Conservation (phyloP, 1,140 invertebrate genomes). For the Bombus soroeensis region DNA sequence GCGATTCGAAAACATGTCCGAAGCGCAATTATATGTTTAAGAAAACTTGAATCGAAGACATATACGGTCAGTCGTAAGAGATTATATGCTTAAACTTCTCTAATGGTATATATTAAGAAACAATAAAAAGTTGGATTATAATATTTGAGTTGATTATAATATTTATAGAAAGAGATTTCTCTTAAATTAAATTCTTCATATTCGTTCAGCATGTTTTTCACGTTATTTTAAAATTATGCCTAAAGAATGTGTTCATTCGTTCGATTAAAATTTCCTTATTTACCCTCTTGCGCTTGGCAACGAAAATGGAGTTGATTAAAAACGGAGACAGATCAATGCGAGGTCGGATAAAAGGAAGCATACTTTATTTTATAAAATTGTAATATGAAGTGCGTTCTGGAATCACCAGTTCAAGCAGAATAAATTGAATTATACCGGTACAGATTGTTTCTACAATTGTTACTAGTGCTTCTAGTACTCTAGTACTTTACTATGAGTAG, state of each 20-base stretch:
- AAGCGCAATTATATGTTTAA: no score
- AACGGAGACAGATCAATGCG: background rate
- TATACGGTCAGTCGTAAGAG: no score
- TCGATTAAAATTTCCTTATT: background rate
- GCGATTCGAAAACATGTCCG: constrained; percentile 1
- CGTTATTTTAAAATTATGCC: background rate
- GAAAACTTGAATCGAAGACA: no score
- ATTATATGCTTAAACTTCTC: no score
- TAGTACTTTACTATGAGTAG: background rate
- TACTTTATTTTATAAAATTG: background rate
- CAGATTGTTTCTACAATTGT: no score
- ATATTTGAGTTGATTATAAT: no score
- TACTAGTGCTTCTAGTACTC: background rate
- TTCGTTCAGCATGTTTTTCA: no score
- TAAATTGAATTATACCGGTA: background rate
- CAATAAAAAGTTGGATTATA: no score
- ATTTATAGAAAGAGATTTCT: no score
- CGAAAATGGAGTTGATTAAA: background rate
- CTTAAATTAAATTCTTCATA: no score
- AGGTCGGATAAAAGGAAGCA: background rate
- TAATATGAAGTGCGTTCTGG: background rate
- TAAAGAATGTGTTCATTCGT: background rate
- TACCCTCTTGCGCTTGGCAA: background rate
- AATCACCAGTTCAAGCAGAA: background rate
- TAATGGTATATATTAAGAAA: no score